A percentile compares a stretch with the other conserved stretches of the same genome.
These are phyloP conservation scores for Ephestia elutella DNA, from an alignment of 1,140 invertebrate species.

Conservation along the genomic window DNA sequence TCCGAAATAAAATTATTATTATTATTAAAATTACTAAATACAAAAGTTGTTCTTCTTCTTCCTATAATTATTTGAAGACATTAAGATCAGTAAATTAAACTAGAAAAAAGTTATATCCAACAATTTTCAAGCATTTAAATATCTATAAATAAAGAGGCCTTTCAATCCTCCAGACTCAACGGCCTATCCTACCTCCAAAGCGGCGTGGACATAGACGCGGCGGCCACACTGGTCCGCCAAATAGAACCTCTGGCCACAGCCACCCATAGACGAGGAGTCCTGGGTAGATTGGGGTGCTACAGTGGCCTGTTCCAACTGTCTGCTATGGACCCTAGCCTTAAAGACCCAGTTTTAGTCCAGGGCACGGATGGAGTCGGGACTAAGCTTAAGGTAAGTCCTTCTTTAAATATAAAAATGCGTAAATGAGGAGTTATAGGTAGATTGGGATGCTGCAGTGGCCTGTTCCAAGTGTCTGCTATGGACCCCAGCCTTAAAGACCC, in stretches of 20 bases:
- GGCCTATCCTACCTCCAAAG: slow-evolving; percentile 91
- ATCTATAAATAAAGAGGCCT: neutral
- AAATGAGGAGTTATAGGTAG: too few relatives aligned
- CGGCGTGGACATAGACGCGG: slow-evolving; percentile 95
- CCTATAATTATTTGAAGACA: too few relatives aligned
- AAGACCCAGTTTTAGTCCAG: slow-evolving; percentile 91
- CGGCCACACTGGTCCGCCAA: slow-evolving; percentile 86
- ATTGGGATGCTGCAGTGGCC: slow-evolving; percentile 82
- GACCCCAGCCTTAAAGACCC: too few relatives aligned
- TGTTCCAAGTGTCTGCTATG: slow-evolving; percentile 75
- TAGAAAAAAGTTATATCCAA: too few relatives aligned
- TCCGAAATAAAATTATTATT: too few relatives aligned
- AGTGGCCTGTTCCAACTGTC: slow-evolving; percentile 92
- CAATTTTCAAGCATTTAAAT: too few relatives aligned
- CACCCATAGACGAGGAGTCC: slow-evolving; percentile 82
- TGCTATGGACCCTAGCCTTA: slow-evolving; percentile 75
- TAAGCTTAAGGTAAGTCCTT: slow-evolving; percentile 84
- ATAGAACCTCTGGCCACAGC: slow-evolving; percentile 86
- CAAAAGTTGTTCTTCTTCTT: too few relatives aligned
- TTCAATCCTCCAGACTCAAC: slow-evolving; percentile 43
- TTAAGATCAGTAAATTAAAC: too few relatives aligned
- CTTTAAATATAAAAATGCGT: too few relatives aligned
- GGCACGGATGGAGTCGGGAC: slow-evolving; percentile 97
- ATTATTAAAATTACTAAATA: too few relatives aligned
- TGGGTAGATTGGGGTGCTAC: slow-evolving; percentile 92